These are phyloP conservation scores for Maniola hyperantus DNA, from an alignment of 2,888 invertebrate genomes.

Conservation along the genomic window DNA sequence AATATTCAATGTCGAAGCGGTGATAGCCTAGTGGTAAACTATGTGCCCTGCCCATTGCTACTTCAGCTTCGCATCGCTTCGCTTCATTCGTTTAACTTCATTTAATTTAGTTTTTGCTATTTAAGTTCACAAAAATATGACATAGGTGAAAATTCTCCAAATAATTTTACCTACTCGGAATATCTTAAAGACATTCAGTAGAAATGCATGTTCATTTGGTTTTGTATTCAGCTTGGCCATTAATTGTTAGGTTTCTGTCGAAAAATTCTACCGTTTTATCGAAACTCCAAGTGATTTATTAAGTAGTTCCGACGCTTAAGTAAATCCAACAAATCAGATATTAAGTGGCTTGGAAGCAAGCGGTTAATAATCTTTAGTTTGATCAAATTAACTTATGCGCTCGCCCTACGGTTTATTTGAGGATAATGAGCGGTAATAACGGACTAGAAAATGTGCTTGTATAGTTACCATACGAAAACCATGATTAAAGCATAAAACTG, in stretches of 20 bases:
- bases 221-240: neutral
- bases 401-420: slow-evolving; percentile 61
- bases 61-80: too few species aligned
- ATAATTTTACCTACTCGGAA: neutral
- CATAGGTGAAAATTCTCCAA: neutral
- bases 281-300: slow-evolving; percentile 6
- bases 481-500: slow-evolving; percentile 16
- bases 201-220: neutral
- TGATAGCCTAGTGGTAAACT: too few species aligned
- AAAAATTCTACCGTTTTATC: neutral
- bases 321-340: slow-evolving; percentile 67
- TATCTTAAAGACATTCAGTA: neutral
- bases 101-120: too few species aligned
- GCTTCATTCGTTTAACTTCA: too few species aligned
- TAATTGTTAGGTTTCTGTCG: neutral
- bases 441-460: slow-evolving; percentile 53
- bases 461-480: slow-evolving; percentile 54
- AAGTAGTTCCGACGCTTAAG: slow-evolving; percentile 42
- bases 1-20: too few species aligned
- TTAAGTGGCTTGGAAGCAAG: slow-evolving; percentile 55
- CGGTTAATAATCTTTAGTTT: slow-evolving; percentile 56
- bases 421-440: slow-evolving; percentile 67
- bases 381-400: slow-evolving; percentile 69
- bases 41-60: too few species aligned
- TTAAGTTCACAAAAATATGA: neutral